Evolutionary conservation across 2,113 vertebrate species (phyloP), one percentile per base, ranked within the genome.

Genomic region (Campylorhamphus procurvoides): DNA sequence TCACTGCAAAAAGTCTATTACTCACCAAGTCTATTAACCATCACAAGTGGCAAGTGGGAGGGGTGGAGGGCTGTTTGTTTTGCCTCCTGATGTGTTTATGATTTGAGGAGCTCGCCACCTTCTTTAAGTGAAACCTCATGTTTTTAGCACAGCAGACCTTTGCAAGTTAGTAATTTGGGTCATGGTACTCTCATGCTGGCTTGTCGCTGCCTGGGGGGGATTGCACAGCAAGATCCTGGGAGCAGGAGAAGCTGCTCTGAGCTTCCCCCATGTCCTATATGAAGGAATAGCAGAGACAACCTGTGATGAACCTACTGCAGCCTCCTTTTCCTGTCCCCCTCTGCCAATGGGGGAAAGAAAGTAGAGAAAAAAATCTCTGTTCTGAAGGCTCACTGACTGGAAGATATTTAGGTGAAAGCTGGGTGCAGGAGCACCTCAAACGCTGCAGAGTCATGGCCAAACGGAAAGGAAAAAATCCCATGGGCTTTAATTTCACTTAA

Each of bases 401-500:
- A 73, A 64, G 67, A 10, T 31, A 22, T 33, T 59, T 11, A 39
- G 31, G 31, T 62, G 37, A 80, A 50, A 89, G 64, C 35, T 46
- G 50, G 19, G 28, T 46, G 42, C 20, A 18, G 4, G 39, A 86
- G 33, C 71, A 50, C 59, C 58, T 67, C 39, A 78, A 75, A 73
- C 0, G 0, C 18, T 35, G 50, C 59, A 59, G 59, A 59, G 42
- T 63, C 50, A 14, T 62, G 75, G 71, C 90, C 55, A 53, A 69
- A 77, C 24, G 33, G 29, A 53, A 60, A 73, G 31, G 56, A 69
- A 55, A 72, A 44, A 68, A 55, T 76, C 60, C 29, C 23, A 10
- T 2, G n/a, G 1, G 15, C 69, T 92, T 89, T 87, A 93, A 96
- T 97, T 96, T 95, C 79, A 72, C 90, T 89, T 95, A 94, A 96